Conservation (phyloP, 2,888 invertebrate species). For the Rhagonycha lutea region DNA sequence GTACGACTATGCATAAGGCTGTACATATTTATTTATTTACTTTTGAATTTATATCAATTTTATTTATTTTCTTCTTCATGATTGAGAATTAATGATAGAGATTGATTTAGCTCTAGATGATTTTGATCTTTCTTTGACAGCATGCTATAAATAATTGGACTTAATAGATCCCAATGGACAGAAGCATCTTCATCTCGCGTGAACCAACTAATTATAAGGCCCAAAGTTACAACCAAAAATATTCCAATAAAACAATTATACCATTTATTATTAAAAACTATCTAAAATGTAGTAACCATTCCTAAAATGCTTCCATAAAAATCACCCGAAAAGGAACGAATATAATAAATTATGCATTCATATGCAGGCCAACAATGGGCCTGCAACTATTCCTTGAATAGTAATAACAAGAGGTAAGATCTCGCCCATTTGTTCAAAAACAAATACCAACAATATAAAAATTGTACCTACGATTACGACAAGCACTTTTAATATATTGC, state of each 20-base stretch:
- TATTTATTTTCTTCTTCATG: neutral
- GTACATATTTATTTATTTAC: too few relatives aligned
- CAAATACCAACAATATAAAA: conserved; percentile 59
- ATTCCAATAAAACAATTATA: conserved; percentile 70
- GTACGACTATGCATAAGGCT: too few relatives aligned
- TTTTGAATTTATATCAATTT: neutral
- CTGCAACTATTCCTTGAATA: conserved; percentile 66
- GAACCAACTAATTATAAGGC: conserved; percentile 66
- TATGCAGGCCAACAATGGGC: conserved; percentile 58
- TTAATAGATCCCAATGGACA: conserved; percentile 63
- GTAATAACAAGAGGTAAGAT: conserved; percentile 67
- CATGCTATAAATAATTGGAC: conserved; percentile 50
- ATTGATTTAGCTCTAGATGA: neutral
- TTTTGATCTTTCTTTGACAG: conserved; percentile 38
- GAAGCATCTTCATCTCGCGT: conserved; percentile 62
- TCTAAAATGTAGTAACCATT: neutral
- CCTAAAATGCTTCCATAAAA: neutral
- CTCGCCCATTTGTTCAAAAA: conserved; percentile 65
- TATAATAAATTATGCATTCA: neutral
- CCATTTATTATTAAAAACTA: neutral
- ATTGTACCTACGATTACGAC: conserved; percentile 59
- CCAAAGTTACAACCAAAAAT: conserved; percentile 62
- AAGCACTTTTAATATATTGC: conserved; percentile 62
- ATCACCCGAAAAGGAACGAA: conserved; percentile 2
- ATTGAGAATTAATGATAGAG: neutral